Evolutionary conservation across 1,140 invertebrate genomes (phyloP), one percentile per base, ranked within the genome.

Genomic region (Hylaeus anthracinus): DNA sequence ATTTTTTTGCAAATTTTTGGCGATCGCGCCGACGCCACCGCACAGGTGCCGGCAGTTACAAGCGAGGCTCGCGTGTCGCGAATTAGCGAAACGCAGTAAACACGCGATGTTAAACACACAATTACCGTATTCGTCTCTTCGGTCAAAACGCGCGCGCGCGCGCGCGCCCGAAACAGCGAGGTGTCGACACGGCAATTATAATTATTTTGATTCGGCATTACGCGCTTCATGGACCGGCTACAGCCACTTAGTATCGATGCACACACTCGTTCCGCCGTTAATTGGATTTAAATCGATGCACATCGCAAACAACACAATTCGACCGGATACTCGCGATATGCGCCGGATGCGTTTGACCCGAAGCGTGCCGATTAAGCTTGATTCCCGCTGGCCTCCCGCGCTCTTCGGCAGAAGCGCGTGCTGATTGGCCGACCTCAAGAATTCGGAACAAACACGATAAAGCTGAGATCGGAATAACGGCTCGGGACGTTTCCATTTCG

Each of bases 191-290:
- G 64, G 75, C 67, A 83, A 81, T 81, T 83, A 83, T 74, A 76
- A 85, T 85, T 81, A 85, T 85, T 85, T 81, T 83, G 72, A 85
- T 85, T 75, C 82, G 67, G 51, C 67, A 72, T 84, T 66, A 81
- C 66, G 55, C 71, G 81, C 56, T 61, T 71, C 83, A 70, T 43
- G 77, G 73, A 58, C 69, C 82, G 67, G 55, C 66, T 63, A 65
- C 45, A 65, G 64, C 83, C 83, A 85, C 83, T 85, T 80, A 81
- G 41, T 61, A 71, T 72, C 66, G 67, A 73, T 78, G 39, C 70
- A 56, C 56, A 10, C 65, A 72, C 69, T 78, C 79, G 66, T 81
- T 77, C 78, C 5, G 15, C 69, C 26, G 73, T 86, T 85, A 86
- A 86, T 85, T 82, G 73, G 73, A 71, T 81, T 77, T 77, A 78